Base-by-base conservation (phyloP, 2,888 invertebrate species). In the Sphaerophoria taeniata region DNA sequence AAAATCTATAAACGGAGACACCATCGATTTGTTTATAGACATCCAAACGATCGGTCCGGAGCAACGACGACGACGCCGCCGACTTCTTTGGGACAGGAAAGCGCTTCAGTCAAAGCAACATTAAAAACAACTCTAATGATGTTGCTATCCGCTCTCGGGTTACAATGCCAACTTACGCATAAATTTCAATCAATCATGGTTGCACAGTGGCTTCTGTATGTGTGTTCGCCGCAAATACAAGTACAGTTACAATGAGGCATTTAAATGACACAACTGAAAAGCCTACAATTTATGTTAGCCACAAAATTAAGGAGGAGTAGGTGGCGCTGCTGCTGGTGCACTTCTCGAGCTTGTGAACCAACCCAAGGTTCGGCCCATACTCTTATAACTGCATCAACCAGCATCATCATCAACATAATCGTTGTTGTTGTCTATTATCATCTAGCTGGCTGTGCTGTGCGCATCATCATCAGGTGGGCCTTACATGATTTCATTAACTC, bases 401-500 rank as follows among this genome's bases (percentile, higher is more conserved):
- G 56, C 63, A 45, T 65, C 73, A 76, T 76, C 71, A 75, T 69
- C 67, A 53, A 16, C 53, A 43, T 49, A 16, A 53, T 58, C 36
- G 16, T 72, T n/a, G 49, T 70, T 34, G 47, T 71, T 39, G 33
- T 56, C 39, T 63, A 43, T 36, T 83, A 75, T 74, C 67, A 75
- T 75, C 79, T 60, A 56, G 36, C 33, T 33, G 16, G 72, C 24
- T 24, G 24, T 24, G 24, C 24, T 1, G 1, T 2, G 24, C 24
- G 24, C 16, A 60, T 55, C 53, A 74, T 67, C 79, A 76, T 85
- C 85, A 85, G 85, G 72, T 85, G 85, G 76, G 81, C 63, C 49
- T 73, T 77, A 73, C 81, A 81, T 85, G 81, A 85, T 85, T 85
- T 85, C 85, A 85, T 85, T 85, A 85, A 85, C 85, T 85, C 85